These are phyloP conservation scores for Pachyseris speciosa DNA, from an alignment of 64 coral and sea anemone genomes.

Conservation along the genomic window DNA sequence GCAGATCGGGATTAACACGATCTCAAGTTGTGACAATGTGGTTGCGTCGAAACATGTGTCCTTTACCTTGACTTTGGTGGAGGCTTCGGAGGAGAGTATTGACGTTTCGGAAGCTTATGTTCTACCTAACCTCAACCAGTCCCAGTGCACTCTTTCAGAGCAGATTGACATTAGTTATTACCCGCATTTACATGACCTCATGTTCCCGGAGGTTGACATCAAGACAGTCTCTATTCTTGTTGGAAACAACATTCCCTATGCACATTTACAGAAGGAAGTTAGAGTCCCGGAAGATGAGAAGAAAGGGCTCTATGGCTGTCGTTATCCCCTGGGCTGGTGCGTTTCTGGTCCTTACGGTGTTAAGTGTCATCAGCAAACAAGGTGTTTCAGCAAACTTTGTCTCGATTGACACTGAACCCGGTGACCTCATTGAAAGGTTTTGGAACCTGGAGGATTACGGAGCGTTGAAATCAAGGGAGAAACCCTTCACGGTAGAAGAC, in stretches of 20 bases:
- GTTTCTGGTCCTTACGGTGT: not conserved
- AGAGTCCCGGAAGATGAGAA: slow-evolving; percentile 31
- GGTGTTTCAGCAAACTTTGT: slow-evolving; percentile 25
- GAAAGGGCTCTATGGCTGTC: slow-evolving; percentile 57
- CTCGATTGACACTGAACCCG: slow-evolving; percentile 16
- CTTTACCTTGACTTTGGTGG: slow-evolving; percentile 40
- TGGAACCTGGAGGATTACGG: slow-evolving; percentile 29
- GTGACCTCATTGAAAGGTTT: slow-evolving; percentile 19
- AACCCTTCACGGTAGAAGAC: slow-evolving; percentile 36
- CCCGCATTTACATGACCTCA: slow-evolving; percentile 15
- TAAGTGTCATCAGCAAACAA: not conserved
- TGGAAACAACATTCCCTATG: slow-evolving; percentile 56
- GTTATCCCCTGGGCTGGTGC: slow-evolving; percentile 47
- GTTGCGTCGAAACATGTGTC: slow-evolving; percentile 39
- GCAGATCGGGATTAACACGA: slow-evolving; percentile 52
- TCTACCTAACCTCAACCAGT: slow-evolving; percentile 48
- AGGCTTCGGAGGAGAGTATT: slow-evolving; percentile 33
- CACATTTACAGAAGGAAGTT: slow-evolving; percentile 64
- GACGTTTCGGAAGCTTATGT: slow-evolving; percentile 45
- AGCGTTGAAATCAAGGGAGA: not conserved
- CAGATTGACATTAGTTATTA: slow-evolving; percentile 15
- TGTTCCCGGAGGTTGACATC: slow-evolving; percentile 63
- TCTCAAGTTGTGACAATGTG: slow-evolving; percentile 30
- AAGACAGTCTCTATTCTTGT: slow-evolving; percentile 62
- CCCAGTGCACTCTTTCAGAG: slow-evolving; percentile 11